Evolutionary conservation across 2,113 vertebrate species (phyloP).

Genomic region (Phalacrocorax aristotelis): DNA sequence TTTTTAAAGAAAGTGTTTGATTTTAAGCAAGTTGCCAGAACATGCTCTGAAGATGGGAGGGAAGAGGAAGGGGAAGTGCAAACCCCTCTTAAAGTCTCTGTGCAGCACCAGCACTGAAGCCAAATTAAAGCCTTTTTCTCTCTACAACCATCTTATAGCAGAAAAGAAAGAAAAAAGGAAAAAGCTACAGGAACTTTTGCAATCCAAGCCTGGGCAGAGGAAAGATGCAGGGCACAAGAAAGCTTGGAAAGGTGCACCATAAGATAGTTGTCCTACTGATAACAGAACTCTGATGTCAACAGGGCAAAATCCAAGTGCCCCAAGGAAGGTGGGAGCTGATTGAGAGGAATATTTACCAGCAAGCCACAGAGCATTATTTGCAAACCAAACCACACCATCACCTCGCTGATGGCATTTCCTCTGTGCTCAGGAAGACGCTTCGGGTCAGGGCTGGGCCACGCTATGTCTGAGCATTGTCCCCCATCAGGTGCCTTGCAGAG

Average conservation of each 20-base stretch:
- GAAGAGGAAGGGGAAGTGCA: constrained; percentile 26
- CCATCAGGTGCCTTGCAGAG: neutral
- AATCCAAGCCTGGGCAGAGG: neutral
- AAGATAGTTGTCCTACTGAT: neutral
- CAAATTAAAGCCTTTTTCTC: neutral
- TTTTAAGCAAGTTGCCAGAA: neutral
- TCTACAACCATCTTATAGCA: neutral
- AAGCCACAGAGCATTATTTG: neutral
- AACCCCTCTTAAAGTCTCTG: neutral
- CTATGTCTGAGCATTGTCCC: accelerated
- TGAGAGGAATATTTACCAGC: neutral
- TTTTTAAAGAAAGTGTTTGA: neutral
- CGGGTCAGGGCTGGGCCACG: neutral
- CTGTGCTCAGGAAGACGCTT: accelerated
- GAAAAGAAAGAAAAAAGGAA: neutral
- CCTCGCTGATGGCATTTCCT: neutral
- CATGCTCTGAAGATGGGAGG: neutral
- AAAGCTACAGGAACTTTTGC: neutral
- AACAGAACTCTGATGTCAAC: neutral
- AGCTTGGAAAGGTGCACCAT: accelerated
- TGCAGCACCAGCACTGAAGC: neutral
- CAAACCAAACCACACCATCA: neutral
- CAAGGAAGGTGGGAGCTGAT: neutral
- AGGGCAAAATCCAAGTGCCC: neutral
- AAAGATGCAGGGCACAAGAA: neutral